Evolutionary conservation across 2,113 vertebrate genomes (phyloP).

Genomic region (Burhinus oedicnemus): DNA sequence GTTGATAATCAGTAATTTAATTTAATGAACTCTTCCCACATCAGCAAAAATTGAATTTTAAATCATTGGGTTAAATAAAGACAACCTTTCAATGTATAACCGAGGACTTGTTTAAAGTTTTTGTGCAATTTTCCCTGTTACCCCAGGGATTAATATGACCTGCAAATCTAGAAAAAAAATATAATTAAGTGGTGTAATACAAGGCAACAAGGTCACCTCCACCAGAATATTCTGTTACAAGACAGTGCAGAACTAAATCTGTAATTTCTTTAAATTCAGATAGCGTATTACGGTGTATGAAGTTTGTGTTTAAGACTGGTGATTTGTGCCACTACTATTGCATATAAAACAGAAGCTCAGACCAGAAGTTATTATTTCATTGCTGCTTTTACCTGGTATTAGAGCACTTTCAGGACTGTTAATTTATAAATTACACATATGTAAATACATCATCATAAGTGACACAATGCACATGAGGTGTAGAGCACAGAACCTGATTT

Average conservation of each 20-base stretch:
- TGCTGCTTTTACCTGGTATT: background rate
- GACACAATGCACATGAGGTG: background rate
- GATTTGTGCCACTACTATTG: background rate
- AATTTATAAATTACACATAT: background rate
- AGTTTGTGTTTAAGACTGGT: background rate
- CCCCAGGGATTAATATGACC: background rate
- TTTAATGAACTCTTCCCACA: background rate
- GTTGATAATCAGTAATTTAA: background rate
- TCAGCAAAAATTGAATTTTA: background rate
- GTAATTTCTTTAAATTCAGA: background rate
- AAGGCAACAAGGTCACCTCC: background rate
- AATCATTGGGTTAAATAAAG: background rate
- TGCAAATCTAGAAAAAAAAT: background rate
- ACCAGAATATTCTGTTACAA: background rate
- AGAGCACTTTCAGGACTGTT: background rate
- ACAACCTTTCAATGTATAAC: fast-evolving
- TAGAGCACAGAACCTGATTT: background rate
- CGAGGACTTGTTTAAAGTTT: background rate
- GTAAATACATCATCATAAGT: background rate
- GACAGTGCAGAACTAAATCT: background rate
- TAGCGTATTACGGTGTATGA: background rate
- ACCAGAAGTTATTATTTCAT: background rate
- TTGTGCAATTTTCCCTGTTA: background rate
- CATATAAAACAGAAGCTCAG: background rate
- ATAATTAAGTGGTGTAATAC: background rate